Base-by-base conservation (phyloP, 2,888 invertebrate species). In the Resseliella maxima region DNA sequence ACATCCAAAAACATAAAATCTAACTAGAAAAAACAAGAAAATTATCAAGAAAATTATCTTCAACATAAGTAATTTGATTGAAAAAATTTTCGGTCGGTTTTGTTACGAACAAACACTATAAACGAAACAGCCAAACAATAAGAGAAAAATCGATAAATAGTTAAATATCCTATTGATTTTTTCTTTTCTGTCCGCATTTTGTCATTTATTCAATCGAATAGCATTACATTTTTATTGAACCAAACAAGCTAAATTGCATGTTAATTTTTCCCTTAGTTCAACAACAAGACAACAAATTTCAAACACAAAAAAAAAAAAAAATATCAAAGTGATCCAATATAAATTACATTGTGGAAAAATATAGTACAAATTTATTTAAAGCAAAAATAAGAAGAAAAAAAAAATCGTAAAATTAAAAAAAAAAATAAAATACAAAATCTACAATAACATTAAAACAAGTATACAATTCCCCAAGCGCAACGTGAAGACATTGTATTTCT, bases 331-430 rank as follows among this genome's bases (percentile, higher is more conserved):
- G 83, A 83, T 36, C n/a, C 83, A 83, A 83, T 35, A 81, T 21
- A 35, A 81, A 36, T 81, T 35, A 35, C 35, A 81, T 81, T 83
- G 72, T 72, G 72, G 83, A 83, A 83, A 81, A 38, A 38, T 24
- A 83, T 83, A 83, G 83, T 83, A 83, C 83, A 83, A 83, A 83
- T 83, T 83, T 83, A 83, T 83, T 38, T 83, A 38, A 3, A 36
- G n/a, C n/a, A n/a, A n/a, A n/a, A n/a, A n/a, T n/a, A n/a, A n/a
- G n/a, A n/a, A n/a, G n/a, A n/a, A 64, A 54, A 54, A 54, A 54
- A 18, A n/a, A n/a, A n/a, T n/a, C n/a, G n/a, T n/a, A n/a, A n/a
- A n/a, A n/a, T n/a, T n/a, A n/a, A n/a, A n/a, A n/a, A n/a, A n/a
- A n/a, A n/a, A n/a, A n/a, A n/a, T n/a, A n/a, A n/a, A n/a, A n/a